Percentiles rank a stretch among this genome's conserved stretches.
These are phyloP conservation scores for Orthonychiurus folsomi DNA, from an alignment of 2,888 invertebrate species.

Conservation along the genomic window DNA sequence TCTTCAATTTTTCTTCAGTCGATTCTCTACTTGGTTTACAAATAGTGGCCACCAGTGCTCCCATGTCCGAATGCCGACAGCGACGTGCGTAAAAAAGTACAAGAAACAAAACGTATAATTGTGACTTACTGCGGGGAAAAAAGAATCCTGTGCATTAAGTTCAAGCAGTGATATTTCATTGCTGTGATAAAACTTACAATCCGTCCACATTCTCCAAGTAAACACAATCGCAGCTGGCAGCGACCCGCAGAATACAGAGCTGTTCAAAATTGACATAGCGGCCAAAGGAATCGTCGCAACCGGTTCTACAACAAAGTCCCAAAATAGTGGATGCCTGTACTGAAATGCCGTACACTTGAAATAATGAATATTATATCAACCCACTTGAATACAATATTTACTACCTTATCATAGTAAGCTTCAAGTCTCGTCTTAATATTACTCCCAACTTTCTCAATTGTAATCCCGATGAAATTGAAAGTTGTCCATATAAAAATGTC, in stretches of 20 bases:
- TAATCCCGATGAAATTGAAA: slow-evolving; percentile 72
- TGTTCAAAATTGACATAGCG: slow-evolving; percentile 39
- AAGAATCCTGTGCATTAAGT: background rate
- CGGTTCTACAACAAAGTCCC: slow-evolving; percentile 39
- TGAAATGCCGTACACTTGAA: slow-evolving; percentile 7
- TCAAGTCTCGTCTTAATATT: slow-evolving; percentile 27
- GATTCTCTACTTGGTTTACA: too few species aligned
- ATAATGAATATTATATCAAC: too few species aligned
- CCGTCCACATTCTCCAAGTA: slow-evolving; percentile 19
- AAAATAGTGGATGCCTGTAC: slow-evolving; percentile 16
- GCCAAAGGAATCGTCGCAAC: slow-evolving; percentile 35
- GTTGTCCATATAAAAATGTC: slow-evolving; percentile 77
- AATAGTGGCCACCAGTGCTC: background rate
- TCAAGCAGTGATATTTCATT: slow-evolving; percentile 7
- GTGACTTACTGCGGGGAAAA: slow-evolving; percentile 10
- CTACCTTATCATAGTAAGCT: slow-evolving; percentile 1
- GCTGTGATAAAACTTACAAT: slow-evolving; percentile 22
- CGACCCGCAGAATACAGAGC: slow-evolving; percentile 37
- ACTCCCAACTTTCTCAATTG: slow-evolving; percentile 56
- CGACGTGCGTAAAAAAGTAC: slow-evolving; percentile 33
- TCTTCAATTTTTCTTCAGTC: too few species aligned
- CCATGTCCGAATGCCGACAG: slow-evolving; percentile 34
- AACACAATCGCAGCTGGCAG: slow-evolving; percentile 25
- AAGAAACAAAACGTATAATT: slow-evolving; percentile 25
- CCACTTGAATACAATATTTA: background rate